Evolutionary conservation across 2,797 vertebrate genomes (phyloP), one percentile per base, ranked within the genome.

Genomic region (Chelonia mydas): DNA sequence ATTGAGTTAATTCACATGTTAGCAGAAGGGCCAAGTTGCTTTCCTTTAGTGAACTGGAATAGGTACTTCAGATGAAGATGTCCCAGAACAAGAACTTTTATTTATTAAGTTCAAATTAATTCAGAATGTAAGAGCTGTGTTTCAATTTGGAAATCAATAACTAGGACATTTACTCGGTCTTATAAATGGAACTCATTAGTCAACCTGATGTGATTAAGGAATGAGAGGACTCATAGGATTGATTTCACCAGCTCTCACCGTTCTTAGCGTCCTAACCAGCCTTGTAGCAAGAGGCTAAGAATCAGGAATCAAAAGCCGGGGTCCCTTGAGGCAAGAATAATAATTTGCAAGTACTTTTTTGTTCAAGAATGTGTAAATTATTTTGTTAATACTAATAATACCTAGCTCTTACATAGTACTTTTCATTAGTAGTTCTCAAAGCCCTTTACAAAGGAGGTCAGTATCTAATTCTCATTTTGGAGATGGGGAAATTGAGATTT

Each of bases 131-230:
- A 68, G 19, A 21, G 65, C n/a, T 61, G 19, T 41, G 68, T 72
- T 72, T 72, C 68, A 72, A 25, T 72, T 72, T 72, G 37, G 68
- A 41, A 72, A 41, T 72, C 68, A 21, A 41, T 72, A 72, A 72
- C n/a, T 23, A 23, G 11, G 37, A 21, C 37, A 72, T 72, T 37
- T 41, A 72, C 1, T n/a, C 11, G 3, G 5, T 87, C 8, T n/a
- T 81, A 4, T 90, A 6, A 33, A 76, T 59, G 23, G 5, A 86
- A 55, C 47, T 31, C 77, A 84, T n/a, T 37, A 68, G 87, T 49
- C 5, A 90, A 13, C 0, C 0, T 16, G 61, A 83, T 0, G 0
- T 4, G 6, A 5, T 6, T 81, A 33, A 87, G 21, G 51, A 81
- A 57, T 16, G 9, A 41, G 80, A 0, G 28, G 16, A 89, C 89